phyloP scores from a whole-genome alignment of 1,140 invertebrate genomes.

The Lethocerus indicus region DNA sequence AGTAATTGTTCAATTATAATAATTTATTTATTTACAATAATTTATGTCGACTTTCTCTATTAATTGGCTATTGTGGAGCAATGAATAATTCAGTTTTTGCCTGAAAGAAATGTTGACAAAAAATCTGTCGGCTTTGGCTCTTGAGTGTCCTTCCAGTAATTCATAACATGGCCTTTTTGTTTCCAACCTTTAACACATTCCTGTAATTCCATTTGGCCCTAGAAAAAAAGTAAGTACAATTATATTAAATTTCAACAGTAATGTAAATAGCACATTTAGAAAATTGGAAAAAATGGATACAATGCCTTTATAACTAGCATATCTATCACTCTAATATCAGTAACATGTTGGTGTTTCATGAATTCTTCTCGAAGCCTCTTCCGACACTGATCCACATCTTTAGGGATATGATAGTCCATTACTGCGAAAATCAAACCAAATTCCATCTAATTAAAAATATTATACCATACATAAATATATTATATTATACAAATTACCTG shows the following conservation, averaged over 20 bases:
- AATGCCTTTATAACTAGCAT: constrained; percentile 76
- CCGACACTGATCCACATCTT: constrained; percentile 42
- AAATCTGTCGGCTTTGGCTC: constrained; percentile 80
- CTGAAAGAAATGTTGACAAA: constrained; percentile 61
- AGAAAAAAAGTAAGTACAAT: constrained; percentile 8
- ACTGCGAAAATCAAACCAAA: no score
- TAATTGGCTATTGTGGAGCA: no score
- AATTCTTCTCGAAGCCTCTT: constrained; percentile 69
- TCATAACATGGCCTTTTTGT: constrained; percentile 70
- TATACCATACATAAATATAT: no score
- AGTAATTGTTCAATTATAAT: no score
- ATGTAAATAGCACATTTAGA: background rate
- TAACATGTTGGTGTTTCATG: constrained; percentile 50
- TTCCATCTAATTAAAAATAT: no score
- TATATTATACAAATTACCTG: no score
- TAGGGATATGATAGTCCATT: constrained; percentile 58
- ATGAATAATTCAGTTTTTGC: constrained; percentile 12
- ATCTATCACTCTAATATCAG: constrained; percentile 77
- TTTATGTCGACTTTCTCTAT: no score
- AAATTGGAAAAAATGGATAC: no score
- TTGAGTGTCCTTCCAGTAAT: constrained; percentile 66
- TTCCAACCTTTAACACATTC: constrained; percentile 77
- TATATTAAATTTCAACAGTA: background rate
- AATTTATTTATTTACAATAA: no score
- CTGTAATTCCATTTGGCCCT: constrained; percentile 61